Conservation (phyloP, 2,113 vertebrate genomes). For the Arizona elegans region DNA sequence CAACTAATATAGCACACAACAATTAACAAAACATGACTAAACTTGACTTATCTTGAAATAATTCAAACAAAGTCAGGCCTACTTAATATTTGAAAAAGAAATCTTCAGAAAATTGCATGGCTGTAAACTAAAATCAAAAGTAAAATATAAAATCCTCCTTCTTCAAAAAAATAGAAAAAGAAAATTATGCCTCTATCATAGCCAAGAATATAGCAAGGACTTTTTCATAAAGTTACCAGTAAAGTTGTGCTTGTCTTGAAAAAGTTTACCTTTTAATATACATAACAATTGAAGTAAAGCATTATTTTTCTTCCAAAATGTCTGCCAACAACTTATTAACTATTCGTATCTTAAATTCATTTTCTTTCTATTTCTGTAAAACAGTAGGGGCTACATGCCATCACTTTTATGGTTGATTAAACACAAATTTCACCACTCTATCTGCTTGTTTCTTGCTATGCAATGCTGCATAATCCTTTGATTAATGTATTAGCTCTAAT, state of each 20-base stretch:
- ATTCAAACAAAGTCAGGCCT: background rate
- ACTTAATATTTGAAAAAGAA: background rate
- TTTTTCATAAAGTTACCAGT: background rate
- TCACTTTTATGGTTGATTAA: constrained; percentile 21
- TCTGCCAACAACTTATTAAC: constrained; percentile 17
- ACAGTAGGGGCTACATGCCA: background rate
- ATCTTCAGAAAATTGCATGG: background rate
- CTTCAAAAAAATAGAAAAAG: background rate
- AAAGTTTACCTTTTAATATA: background rate
- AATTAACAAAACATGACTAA: background rate
- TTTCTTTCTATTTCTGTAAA: constrained; percentile 27
- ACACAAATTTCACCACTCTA: background rate
- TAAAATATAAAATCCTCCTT: background rate
- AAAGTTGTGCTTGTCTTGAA: background rate
- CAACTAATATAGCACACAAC: background rate
- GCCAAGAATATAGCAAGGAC: background rate
- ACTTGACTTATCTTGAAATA: background rate
- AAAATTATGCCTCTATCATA: background rate
- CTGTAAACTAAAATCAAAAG: background rate
- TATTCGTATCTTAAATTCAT: constrained; percentile 13
- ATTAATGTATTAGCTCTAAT: background rate
- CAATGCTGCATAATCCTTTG: background rate
- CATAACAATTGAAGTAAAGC: background rate
- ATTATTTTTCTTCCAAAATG: constrained; percentile 10
- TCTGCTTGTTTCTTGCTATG: background rate